These are phyloP conservation scores for Catajapyx aquilonaris DNA, from an alignment of 1,140 invertebrate species.

Conservation along the genomic window DNA sequence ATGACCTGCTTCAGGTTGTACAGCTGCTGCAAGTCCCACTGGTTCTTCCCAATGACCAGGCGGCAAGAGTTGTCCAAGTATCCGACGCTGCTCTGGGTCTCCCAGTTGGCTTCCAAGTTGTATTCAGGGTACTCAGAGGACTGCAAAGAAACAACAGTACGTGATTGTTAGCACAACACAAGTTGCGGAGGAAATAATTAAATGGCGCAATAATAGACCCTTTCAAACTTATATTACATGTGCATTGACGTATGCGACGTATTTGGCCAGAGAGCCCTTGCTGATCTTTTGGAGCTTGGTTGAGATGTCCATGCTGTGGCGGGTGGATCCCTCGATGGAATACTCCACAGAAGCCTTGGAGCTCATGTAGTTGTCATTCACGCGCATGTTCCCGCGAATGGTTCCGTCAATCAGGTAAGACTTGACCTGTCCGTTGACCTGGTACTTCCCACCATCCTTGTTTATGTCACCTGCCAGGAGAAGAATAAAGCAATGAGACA, in stretches of 20 bases:
- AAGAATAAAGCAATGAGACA: conserved; percentile 2
- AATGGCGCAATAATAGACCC: not conserved
- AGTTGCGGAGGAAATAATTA: not conserved
- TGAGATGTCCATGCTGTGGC: conserved; percentile 13
- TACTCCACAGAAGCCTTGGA: conserved; percentile 14
- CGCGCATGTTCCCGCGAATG: conserved; percentile 12
- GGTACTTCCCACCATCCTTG: conserved; percentile 9
- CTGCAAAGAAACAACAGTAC: conserved; percentile 6
- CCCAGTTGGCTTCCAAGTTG: conserved; percentile 13
- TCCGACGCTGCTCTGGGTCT: conserved; percentile 12
- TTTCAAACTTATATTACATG: not conserved
- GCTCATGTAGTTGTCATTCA: conserved; percentile 10
- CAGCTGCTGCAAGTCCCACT: conserved; percentile 11
- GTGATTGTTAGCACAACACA: not conserved
- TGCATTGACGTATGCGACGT: not conserved
- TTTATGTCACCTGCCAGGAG: conserved; percentile 13
- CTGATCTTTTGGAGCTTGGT: conserved; percentile 10
- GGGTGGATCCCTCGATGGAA: conserved; percentile 10
- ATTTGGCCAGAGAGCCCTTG: conserved; percentile 14
- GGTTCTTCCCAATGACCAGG: conserved; percentile 10
- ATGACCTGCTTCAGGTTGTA: conserved; percentile 9
- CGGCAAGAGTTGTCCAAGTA: conserved; percentile 15
- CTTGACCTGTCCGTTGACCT: conserved; percentile 8
- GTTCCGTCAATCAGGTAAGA: conserved; percentile 14
- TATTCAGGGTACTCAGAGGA: conserved; percentile 13